These are phyloP conservation scores for Atrichornis clamosus DNA, from an alignment of 2,113 vertebrate genomes.

Conservation along the genomic window DNA sequence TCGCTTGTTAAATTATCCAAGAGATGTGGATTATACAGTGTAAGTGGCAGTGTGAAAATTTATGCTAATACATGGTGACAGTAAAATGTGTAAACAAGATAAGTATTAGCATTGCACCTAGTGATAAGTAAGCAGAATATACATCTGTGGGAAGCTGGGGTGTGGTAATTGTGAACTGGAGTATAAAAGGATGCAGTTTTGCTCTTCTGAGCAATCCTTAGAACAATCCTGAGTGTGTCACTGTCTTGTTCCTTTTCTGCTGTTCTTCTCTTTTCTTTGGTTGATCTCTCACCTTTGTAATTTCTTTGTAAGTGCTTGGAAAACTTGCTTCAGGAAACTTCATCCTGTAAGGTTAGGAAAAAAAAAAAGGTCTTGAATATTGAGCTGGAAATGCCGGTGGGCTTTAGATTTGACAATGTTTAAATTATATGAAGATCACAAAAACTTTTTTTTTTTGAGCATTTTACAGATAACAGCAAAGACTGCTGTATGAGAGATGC, in stretches of 20 bases:
- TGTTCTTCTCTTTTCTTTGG: neutral
- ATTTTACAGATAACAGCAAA: neutral
- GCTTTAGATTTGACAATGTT: neutral
- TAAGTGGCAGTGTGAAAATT: constrained; percentile 64
- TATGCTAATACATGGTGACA: neutral
- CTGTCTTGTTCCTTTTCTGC: neutral
- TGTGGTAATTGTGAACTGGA: neutral
- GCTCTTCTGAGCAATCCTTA: neutral
- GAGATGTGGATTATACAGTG: constrained; percentile 84
- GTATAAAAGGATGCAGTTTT: neutral
- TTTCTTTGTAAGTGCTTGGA: neutral
- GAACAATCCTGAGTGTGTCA: neutral
- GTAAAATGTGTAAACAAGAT: neutral
- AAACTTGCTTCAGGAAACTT: neutral
- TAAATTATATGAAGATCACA: neutral
- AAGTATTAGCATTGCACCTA: neutral
- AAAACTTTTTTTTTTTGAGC: neutral
- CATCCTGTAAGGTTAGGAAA: neutral
- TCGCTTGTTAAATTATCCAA: constrained; percentile 83
- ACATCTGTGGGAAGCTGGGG: neutral
- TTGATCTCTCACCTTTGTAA: neutral
- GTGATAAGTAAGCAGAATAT: neutral
- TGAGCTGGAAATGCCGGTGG: neutral
- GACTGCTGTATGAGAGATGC: neutral
- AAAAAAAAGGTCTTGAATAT: neutral